Percentiles rank a stretch among this genome's conserved stretches.
phyloP scores from a whole-genome alignment of 2,888 invertebrate genomes.

The Helobdella robusta region DNA sequence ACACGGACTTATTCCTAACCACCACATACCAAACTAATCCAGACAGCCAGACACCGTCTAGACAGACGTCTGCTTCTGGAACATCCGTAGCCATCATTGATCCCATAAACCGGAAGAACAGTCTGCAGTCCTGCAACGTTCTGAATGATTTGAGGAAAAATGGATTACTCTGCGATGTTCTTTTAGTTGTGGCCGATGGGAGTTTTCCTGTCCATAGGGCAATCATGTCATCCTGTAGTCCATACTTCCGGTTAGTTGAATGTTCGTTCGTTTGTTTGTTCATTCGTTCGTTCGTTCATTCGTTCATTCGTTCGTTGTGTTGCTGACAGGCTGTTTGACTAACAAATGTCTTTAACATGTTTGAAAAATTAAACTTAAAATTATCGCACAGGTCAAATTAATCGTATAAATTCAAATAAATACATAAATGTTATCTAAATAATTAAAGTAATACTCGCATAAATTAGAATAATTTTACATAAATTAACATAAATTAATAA shows the following conservation, averaged over 20 bases:
- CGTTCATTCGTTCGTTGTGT: too few relatives aligned
- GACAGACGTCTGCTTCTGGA: constrained; percentile 7
- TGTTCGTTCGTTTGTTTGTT: too few relatives aligned
- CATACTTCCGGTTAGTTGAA: constrained; percentile 80
- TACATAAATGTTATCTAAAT: too few relatives aligned
- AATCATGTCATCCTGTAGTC: constrained; percentile 63
- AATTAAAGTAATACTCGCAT: too few relatives aligned
- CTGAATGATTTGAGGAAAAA: constrained; percentile 72
- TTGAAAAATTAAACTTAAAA: too few relatives aligned
- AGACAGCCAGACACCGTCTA: neutral
- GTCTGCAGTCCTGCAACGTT: constrained; percentile 72
- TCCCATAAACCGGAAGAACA: constrained; percentile 61
- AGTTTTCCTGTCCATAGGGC: constrained; percentile 70
- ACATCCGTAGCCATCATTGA: constrained; percentile 10
- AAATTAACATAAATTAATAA: neutral
- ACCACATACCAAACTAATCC: neutral
- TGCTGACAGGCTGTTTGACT: too few relatives aligned
- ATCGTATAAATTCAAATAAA: too few relatives aligned
- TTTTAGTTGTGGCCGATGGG: constrained; percentile 69
- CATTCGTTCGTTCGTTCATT: too few relatives aligned
- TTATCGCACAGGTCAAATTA: too few relatives aligned
- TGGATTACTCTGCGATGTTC: constrained; percentile 73
- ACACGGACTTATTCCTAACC: too few relatives aligned
- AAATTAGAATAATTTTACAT: neutral
- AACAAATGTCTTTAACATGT: too few relatives aligned